Percentiles rank a stretch among this genome's conserved stretches.
Conservation (phyloP, 2,113 vertebrate species). For the Empidonax alnorum region DNA sequence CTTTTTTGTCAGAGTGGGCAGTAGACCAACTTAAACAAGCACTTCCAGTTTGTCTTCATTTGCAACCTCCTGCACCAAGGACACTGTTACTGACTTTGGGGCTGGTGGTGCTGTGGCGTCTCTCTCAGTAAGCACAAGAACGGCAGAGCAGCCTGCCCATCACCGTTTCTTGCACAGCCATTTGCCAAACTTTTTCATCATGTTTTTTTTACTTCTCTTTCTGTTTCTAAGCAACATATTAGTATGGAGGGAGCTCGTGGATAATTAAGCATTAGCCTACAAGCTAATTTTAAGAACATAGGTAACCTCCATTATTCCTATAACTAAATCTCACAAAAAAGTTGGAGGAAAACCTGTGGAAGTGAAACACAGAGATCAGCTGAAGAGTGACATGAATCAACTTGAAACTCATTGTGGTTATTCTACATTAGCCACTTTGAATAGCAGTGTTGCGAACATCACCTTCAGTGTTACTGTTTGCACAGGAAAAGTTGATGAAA, state of each 20-base stretch:
- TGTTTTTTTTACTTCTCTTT: neutral
- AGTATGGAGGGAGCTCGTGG: neutral
- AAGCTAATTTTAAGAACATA: neutral
- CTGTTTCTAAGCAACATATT: neutral
- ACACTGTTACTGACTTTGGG: neutral
- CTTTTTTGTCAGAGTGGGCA: neutral
- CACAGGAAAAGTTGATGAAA: neutral
- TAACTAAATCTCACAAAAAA: neutral
- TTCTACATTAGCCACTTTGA: neutral
- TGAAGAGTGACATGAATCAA: neutral
- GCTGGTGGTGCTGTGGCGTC: neutral
- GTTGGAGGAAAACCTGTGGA: neutral
- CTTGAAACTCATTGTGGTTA: neutral
- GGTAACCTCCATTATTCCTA: neutral
- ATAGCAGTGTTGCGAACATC: neutral
- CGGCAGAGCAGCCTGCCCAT: neutral
- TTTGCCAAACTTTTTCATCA: neutral
- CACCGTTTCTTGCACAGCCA: rapidly evolving
- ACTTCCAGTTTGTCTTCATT: neutral
- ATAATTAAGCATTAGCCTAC: neutral
- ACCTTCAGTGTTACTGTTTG: neutral
- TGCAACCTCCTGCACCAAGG: neutral
- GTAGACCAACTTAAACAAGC: neutral
- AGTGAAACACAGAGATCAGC: neutral
- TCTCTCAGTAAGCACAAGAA: rapidly evolving